Conservation (phyloP, 2,888 invertebrate genomes). For the Spicauda simplicius region DNA sequence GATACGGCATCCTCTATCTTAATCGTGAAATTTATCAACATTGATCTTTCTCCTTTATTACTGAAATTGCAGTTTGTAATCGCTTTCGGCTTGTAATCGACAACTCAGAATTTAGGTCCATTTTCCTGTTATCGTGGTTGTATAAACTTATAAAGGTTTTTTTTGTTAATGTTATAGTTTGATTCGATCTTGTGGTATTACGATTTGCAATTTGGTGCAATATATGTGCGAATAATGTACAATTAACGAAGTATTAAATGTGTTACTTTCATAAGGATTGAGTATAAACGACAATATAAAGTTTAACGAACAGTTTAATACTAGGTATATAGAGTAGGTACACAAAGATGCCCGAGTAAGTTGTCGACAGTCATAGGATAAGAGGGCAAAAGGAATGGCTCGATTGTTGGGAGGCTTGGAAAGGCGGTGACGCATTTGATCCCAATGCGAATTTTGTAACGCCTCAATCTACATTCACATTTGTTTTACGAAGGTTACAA, state of each 20-base stretch:
- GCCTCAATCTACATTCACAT: constrained; percentile 15
- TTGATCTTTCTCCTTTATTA: not conserved
- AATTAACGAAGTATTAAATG: too few relatives aligned
- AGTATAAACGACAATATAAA: too few relatives aligned
- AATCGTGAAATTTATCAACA: not conserved
- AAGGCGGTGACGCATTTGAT: constrained; percentile 20
- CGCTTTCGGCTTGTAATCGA: not conserved
- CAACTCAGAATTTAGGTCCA: too few relatives aligned
- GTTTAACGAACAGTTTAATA: too few relatives aligned
- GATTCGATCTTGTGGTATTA: too few relatives aligned
- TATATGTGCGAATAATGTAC: too few relatives aligned
- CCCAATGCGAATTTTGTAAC: constrained; percentile 11
- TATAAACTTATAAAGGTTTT: too few relatives aligned
- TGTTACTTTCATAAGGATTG: too few relatives aligned
- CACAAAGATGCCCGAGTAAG: not conserved
- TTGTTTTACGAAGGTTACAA: constrained; percentile 10
- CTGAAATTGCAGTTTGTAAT: not conserved
- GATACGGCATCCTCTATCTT: constrained; percentile 48
- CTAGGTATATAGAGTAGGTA: too few relatives aligned
- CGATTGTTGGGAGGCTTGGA: not conserved
- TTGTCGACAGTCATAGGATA: not conserved
- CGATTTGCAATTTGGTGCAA: too few relatives aligned
- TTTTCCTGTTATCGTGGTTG: too few relatives aligned
- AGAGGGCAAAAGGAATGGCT: not conserved
- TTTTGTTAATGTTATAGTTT: too few relatives aligned